Evolutionary conservation across 2,113 vertebrate genomes (phyloP), one percentile per base, ranked within the genome.

Genomic region (Melozone crissalis): DNA sequence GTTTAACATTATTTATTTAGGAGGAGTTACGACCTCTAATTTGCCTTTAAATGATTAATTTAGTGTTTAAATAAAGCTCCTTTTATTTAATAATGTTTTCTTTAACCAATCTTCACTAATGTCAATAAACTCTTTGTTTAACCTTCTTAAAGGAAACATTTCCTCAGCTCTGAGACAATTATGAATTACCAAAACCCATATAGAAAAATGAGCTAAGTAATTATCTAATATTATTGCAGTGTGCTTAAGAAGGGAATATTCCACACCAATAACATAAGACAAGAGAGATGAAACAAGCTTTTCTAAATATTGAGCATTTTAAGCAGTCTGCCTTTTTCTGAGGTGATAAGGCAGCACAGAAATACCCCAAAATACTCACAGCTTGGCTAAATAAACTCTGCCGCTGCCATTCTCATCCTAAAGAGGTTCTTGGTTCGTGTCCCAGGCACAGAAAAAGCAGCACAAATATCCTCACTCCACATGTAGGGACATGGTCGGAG

Each of bases 121-220:
- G 98, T 99, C 98, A 99, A 98, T 98, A 99, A 98, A 97, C 91
- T 98, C 97, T 98, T 96, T 98, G 98, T 99, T 98, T 99, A 98
- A 98, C 98, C 97, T 98, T 97, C 98, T 98, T 98, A 98, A 98
- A 98, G 97, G 98, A 97, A 98, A 98, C 98, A 95, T 97, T 98
- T 98, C 97, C 97, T 97, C 97, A 49, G 96, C 97, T 97, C 96
- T 7, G 94, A 97, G 96, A 96, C 97, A 97, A 98, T 98, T 98
- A 98, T 81, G 93, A 98, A 97, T 97, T 96, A 97, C 96, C 97
- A 97, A 97, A 94, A 96, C 96, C 95, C 63, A n/a, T 97, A 91
- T 75, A 97, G 94, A 96, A 97, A 96, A 97, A 98, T 93, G 97
- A 97, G 89, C 94, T 97, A 95, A 96, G 97, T 87, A 95, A 97